Evolutionary conservation across 2,888 invertebrate genomes (phyloP), one percentile per base, ranked within the genome.

Genomic region (Scaptomyza cyrtandrae): DNA sequence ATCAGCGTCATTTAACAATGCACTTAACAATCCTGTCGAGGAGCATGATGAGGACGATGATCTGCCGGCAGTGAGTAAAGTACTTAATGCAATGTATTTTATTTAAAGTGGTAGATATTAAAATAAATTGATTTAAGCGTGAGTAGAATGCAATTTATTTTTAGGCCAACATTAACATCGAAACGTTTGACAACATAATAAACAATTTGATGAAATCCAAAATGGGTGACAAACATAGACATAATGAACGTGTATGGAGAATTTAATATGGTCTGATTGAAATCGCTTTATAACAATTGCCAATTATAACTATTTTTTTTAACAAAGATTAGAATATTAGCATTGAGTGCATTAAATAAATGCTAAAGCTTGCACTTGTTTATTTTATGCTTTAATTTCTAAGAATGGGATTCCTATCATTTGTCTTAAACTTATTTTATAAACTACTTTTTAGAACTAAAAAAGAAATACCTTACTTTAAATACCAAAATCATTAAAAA

Each of bases 41-140:
- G 78, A 81, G 19, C 71, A 82, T 24, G 88, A 88, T 24, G 89
- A 88, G 29, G 82, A 85, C 39, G 85, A 86, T 39, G 62, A 73
- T 35, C 31, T 84, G 66, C 74, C 82, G 10, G 60, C 71, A 58
- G 90, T 90, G 62, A 78, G 82, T 65, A 13, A 3, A 29, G 6
- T 19, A 10, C 7, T 4, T 16, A n/a, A 27, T 10, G 6, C 24
- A 16, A 24, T 3, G 37, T 7, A 14, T 14, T 16, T 41, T 10
- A 41, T 9, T 39, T 9, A 39, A 39, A 9, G 7, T 39, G 7
- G 39, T 3, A 39, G 3, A 9, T 9, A 39, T 16, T 16, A 13
- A 33, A 44, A 10, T 29, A 9, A 27, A 29, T 24, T n/a, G n/a
- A 24, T 7, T 45, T 3, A 27, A 45, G 24, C 11, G 13, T 27